These are phyloP conservation scores for Carassius gibelio DNA, from an alignment of 2,113 vertebrate species.

Conservation along the genomic window DNA sequence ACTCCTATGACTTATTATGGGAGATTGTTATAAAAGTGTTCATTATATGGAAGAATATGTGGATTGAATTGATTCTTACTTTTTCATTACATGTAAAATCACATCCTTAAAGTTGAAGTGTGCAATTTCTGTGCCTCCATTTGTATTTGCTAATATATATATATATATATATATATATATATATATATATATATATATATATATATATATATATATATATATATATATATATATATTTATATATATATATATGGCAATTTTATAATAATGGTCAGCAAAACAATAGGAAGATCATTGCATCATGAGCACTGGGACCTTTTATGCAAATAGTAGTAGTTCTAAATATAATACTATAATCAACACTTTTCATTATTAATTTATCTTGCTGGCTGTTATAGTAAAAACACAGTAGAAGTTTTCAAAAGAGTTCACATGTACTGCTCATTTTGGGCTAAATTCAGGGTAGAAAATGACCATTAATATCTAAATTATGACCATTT, in stretches of 20 bases:
- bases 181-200: no score
- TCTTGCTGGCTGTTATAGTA: background rate
- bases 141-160: no score
- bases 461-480: no score
- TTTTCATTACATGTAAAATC: background rate
- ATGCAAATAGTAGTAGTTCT: no score
- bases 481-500: no score
- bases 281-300: no score
- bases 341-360: background rate
- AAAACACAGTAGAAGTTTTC: background rate
- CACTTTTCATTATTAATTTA: background rate
- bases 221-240: no score
- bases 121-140: background rate
- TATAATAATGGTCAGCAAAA: no score
- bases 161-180: no score
- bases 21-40: background rate
- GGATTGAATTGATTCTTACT: slow-evolving; percentile 18
- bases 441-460: background rate
- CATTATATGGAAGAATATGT: background rate
- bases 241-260: no score
- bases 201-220: no score
- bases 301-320: no score
- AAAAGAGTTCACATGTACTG: background rate
- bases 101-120: background rate
- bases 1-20: background rate